Evolutionary conservation across 1,140 invertebrate genomes (phyloP).

Genomic region (Oryctes rhinoceros): DNA sequence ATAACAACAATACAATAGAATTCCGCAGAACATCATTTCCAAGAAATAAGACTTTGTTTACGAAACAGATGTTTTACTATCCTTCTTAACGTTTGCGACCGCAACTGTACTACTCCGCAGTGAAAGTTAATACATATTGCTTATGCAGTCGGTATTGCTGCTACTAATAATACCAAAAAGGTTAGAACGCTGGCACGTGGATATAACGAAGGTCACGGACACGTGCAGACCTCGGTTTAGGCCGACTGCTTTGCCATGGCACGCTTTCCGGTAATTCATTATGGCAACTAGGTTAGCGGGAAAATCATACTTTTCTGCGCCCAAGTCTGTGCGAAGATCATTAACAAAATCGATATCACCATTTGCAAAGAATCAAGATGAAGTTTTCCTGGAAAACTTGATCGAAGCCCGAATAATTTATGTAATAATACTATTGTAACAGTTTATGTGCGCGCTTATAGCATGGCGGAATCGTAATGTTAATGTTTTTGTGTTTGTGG

Average conservation of each 20-base stretch:
- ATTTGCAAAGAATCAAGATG: background rate
- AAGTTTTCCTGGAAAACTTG: background rate
- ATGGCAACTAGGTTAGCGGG: slow-evolving; percentile 1
- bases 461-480: no score
- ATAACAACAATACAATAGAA: no score
- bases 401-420: slow-evolving; percentile 10
- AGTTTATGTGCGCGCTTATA: background rate
- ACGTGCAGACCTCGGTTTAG: background rate
- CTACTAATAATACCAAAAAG: slow-evolving; percentile 17
- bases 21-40: no score
- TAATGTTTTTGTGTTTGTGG: background rate
- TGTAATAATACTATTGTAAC: background rate
- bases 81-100: background rate
- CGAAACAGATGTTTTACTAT: background rate
- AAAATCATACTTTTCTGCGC: background rate
- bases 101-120: background rate
- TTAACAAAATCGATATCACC: background rate
- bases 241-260: background rate
- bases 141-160: background rate
- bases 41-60: no score
- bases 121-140: background rate
- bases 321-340: background rate
- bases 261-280: slow-evolving; percentile 33
- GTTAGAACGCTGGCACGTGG: slow-evolving; percentile 11
- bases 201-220: slow-evolving; percentile 22